These are phyloP conservation scores for Bos taurus DNA, from an alignment of 2,113 vertebrate species.

Conservation along the genomic window ARS-UCD2.0 NC_037330.1:14124501-14125000, in stretches of 20 bases:
- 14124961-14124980: neutral
- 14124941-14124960: neutral
- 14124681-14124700: neutral
- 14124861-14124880: neutral
- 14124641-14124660: neutral
- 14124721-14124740: conserved; percentile 39
- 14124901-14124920: neutral
- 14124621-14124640: neutral
- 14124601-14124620: neutral
- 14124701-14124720: neutral
- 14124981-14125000: neutral
- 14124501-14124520: conserved; percentile 37
- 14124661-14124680: rapidly evolving
- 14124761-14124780: neutral
- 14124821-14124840: neutral
- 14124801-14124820: neutral
- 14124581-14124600: neutral
- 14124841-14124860: neutral
- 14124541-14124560: conserved; percentile 28
- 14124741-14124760: neutral
- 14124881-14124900: neutral
- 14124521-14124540: conserved; percentile 59
- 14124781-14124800: neutral
- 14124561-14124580: conserved; percentile 51
- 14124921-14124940: neutral